Evolutionary conservation across 2,113 vertebrate species (phyloP).

Genomic region (Terrapene triunguis): DNA sequence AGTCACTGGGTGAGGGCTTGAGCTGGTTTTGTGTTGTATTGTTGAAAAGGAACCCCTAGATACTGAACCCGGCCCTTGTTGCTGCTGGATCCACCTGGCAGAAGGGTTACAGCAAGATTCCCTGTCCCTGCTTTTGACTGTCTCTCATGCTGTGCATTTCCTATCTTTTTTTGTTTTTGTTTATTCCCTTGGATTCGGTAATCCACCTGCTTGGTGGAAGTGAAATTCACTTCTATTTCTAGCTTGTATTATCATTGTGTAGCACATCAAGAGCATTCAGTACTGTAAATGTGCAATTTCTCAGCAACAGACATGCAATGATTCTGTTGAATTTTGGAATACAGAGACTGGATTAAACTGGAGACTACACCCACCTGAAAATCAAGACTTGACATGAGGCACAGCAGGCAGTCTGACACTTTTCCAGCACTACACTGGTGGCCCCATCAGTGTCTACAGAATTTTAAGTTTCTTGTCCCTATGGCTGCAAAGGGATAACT

Average conservation of each 20-base stretch:
- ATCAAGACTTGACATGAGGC: too few relatives aligned
- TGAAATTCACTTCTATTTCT: neutral
- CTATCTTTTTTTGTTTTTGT: neutral
- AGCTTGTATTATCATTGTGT: neutral
- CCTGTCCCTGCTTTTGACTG: neutral
- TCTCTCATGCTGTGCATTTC: neutral
- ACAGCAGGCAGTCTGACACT: too few relatives aligned
- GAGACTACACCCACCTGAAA: neutral
- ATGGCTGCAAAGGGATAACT: too few relatives aligned
- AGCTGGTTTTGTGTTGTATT: too few relatives aligned
- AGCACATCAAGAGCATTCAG: neutral
- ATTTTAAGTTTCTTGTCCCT: too few relatives aligned
- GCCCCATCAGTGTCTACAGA: too few relatives aligned
- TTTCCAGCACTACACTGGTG: too few relatives aligned
- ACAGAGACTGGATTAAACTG: neutral
- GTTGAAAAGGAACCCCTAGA: too few relatives aligned
- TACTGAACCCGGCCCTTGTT: too few relatives aligned
- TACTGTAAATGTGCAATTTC: neutral
- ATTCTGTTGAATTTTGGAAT: neutral
- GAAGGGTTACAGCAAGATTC: neutral
- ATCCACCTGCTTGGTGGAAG: neutral
- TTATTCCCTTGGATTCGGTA: slow-evolving; percentile 12
- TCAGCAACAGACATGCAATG: accelerated
- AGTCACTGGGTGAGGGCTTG: too few relatives aligned
- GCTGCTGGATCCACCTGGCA: too few relatives aligned